Evolutionary conservation across 35 echinoderm and acorn worm genomes (phyloP).

Genomic region (Apostichopus parvimensis): DNA sequence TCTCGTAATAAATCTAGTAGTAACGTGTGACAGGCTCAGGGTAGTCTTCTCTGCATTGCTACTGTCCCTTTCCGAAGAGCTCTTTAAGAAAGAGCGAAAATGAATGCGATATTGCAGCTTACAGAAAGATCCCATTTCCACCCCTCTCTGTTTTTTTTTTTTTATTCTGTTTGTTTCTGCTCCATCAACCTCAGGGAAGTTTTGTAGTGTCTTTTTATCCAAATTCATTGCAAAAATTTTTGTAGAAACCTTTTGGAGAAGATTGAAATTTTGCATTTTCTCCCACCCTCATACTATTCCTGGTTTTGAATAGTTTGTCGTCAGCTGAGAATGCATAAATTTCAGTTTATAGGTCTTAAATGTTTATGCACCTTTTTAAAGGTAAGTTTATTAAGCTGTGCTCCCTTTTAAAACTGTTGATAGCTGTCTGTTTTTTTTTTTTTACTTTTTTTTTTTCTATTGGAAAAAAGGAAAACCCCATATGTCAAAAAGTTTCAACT

Average conservation of each 20-base stretch:
- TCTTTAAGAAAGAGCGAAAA: background rate
- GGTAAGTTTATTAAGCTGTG: too few relatives aligned
- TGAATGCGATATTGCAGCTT: background rate
- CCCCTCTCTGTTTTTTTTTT: background rate
- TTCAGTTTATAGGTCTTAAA: too few relatives aligned
- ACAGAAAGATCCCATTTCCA: background rate
- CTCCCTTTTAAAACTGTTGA: too few relatives aligned
- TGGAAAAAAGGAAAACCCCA: too few relatives aligned
- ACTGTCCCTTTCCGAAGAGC: conserved; percentile 44
- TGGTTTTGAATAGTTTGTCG: too few relatives aligned
- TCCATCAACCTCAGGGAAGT: conserved; percentile 45
- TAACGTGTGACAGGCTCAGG: conserved; percentile 45
- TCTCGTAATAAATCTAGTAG: conserved; percentile 44
- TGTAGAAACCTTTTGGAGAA: background rate
- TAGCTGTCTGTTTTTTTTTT: too few relatives aligned
- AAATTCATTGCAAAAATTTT: background rate
- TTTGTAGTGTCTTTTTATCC: conserved; percentile 14
- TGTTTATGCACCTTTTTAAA: too few relatives aligned
- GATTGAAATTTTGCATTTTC: background rate
- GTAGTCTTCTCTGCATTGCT: conserved; percentile 61
- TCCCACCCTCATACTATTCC: too few relatives aligned
- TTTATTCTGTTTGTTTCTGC: conserved; percentile 6
- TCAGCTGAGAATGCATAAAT: too few relatives aligned
- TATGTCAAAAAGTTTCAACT: too few relatives aligned
- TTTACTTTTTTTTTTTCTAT: too few relatives aligned